These are phyloP conservation scores for Leucoma salicis DNA, from an alignment of 2,888 invertebrate species.

Conservation along the genomic window DNA sequence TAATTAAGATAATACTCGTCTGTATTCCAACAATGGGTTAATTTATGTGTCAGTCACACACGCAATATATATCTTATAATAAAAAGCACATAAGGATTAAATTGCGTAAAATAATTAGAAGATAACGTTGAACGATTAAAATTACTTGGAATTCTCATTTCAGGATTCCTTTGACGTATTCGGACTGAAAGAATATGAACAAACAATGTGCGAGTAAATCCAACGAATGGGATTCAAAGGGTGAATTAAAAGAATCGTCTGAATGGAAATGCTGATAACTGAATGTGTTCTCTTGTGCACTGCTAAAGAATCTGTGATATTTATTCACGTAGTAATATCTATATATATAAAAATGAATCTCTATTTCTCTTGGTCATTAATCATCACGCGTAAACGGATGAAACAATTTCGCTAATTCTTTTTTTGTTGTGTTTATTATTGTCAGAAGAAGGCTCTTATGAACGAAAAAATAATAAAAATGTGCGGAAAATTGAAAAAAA, in stretches of 20 bases:
- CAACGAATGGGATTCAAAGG: slow-evolving; percentile 16
- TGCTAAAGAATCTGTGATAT: no score
- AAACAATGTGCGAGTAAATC: slow-evolving; percentile 22
- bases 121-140: slow-evolving; percentile 37
- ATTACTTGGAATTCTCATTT: slow-evolving; percentile 46
- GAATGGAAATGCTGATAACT: slow-evolving; percentile 7
- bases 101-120: slow-evolving; percentile 44
- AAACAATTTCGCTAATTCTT: no score
- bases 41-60: not conserved
- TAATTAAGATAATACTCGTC: not conserved
- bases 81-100: slow-evolving; percentile 43
- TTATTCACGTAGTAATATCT: no score
- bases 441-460: no score
- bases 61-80: slow-evolving; percentile 17
- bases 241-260: slow-evolving; percentile 13
- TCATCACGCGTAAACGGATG: no score
- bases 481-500: no score
- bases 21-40: not conserved
- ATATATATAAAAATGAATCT: no score
- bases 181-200: slow-evolving; percentile 35
- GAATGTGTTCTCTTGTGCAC: no score
- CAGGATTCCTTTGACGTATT: slow-evolving; percentile 48
- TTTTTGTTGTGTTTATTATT: no score
- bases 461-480: no score
- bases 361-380: no score